Base-by-base conservation (phyloP, 2,797 vertebrate genomes). In the Ispidina lecontei region DNA sequence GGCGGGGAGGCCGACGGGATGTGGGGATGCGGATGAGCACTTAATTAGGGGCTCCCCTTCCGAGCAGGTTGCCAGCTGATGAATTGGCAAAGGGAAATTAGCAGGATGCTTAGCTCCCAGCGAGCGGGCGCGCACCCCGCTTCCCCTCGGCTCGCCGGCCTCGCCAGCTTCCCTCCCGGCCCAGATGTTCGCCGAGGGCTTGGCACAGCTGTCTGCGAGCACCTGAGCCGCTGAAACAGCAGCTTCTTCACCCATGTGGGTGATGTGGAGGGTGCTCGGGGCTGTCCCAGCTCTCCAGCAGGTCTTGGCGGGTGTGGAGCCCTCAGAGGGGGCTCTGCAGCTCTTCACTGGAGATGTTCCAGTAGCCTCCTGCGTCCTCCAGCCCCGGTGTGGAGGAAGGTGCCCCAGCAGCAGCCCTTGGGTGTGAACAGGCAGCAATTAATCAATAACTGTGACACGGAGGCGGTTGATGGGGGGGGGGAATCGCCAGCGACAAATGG, bases 1-100 rank as follows among this genome's bases (percentile, higher is more conserved):
- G 93, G 93, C 8, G 51, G 95, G 81, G 91, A 81, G 87, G 37
- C 84, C 47, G 29, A 88, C 91, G 31, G 63, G 91, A 4, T 58
- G 46, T 97, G 97, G 98, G 54, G 97, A 98, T 98, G 98, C 89
- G 96, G 98, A 97, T 96, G 98, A 98, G 98, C 98, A 98, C 98
- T 98, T 99, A 98, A 98, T 98, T 98, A 98, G 97, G 98, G 98
- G 98, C 98, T 98, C 98, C 98, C 97, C 98, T 99, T 98, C 96
- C 37, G 33, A 95, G 92, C 95, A 94, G 93, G 90, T 85, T 74
- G 94, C 92, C 56, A 25, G 84, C 94, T 93, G 93, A 96, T 95
- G 95, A 96, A 92, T 91, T 74, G 94, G 95, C 89, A 54, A 65
- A 94, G 93, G 90, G 92, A 94, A 93, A 94, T 84, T 79, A 95